Percentiles rank a stretch among this genome's conserved stretches.
Evolutionary conservation across 2,113 vertebrate genomes (phyloP).

Genomic region (Gymnobelideus leadbeateri): DNA sequence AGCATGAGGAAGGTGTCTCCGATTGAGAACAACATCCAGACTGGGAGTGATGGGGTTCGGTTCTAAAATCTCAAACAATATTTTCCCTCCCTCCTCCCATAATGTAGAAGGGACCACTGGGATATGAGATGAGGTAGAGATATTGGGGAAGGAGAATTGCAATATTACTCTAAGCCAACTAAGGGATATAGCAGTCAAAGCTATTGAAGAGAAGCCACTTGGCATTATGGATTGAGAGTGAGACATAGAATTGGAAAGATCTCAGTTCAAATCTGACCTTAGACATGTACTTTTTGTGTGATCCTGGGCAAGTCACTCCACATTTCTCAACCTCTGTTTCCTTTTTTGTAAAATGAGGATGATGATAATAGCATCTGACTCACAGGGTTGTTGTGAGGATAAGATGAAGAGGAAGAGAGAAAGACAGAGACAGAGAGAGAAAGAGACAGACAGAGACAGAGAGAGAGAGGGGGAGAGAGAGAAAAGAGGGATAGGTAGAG

Average conservation of each 20-base stretch:
- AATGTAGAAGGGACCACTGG: not conserved
- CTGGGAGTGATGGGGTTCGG: not conserved
- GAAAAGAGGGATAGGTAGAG: no score
- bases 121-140: not conserved
- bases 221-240: not conserved
- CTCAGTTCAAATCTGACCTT: not conserved
- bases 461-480: no score
- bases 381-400: not conserved
- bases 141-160: not conserved
- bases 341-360: not conserved
- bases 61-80: not conserved
- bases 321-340: not conserved
- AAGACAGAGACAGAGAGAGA: no score
- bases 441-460: no score
- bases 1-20: not conserved
- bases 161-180: not conserved
- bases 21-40: not conserved
- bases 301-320: not conserved
- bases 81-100: not conserved
- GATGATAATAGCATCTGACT: not conserved
- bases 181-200: not conserved
- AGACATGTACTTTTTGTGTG: not conserved
- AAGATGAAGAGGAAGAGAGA: no score
- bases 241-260: not conserved
- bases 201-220: not conserved